Base-by-base conservation (phyloP, 2,113 vertebrate genomes). In the Chloroceryle aenea region DNA sequence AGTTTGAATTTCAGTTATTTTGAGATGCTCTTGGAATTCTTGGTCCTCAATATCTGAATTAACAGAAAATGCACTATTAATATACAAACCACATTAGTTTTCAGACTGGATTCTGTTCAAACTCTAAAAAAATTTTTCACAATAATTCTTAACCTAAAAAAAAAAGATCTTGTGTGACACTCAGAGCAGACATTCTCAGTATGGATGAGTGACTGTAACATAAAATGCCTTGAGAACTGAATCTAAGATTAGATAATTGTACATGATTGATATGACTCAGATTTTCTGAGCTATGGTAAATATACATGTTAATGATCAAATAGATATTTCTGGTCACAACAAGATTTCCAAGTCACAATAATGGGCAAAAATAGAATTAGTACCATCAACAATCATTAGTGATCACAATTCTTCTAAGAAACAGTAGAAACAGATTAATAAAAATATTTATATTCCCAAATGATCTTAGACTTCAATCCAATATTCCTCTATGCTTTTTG, bases 1-100 rank as follows among this genome's bases (percentile, higher is more conserved):
- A 83, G 74, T 50, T 85, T 94, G 62, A 75, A 83, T 89, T 92
- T 94, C 45, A 91, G 23, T 14, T 75, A 30, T 85, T 52, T 93
- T 48, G 82, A 67, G 18, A 13, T 75, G 15, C 21, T 58, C 8
- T 36, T 67, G 52, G n/a, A 67, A 67, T 18, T 47, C 13, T 66
- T 58, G 8, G 18, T 16, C 30, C n/a, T 58, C 36, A 50, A 38
- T 47, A 62, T 26, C 40, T n/a, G n/a, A 56, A 68, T 66, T 85
- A 85, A 67, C 5, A 81, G 29, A 80, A 62, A 77, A 85, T 58
- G 6, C 3, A 63, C 43, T 76, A 50, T 67, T 81, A 67, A 80
- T 36, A 5, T 62, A 21, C 12, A 20, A 48, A 4, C 7, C 19
- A 52, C 6, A 9, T 53, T 59, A 75, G 15, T 34, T 27, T 56